These are phyloP conservation scores for Haplotaxodon microlepis DNA, from an alignment of 2,113 vertebrate species.

Conservation along the genomic window DNA sequence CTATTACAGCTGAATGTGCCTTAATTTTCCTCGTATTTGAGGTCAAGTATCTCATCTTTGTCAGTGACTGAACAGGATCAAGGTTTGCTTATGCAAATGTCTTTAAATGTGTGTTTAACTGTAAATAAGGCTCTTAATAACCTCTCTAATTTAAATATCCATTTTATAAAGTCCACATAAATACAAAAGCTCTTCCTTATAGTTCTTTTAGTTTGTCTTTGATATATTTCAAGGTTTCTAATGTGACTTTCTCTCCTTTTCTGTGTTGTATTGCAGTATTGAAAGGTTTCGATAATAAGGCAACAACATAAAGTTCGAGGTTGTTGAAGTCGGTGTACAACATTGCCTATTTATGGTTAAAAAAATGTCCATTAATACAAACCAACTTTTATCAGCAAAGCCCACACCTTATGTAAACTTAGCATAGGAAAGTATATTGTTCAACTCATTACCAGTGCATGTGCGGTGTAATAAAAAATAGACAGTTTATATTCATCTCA, in stretches of 20 bases:
- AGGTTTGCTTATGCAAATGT: not conserved
- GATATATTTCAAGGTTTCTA: not conserved
- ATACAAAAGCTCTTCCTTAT: not conserved
- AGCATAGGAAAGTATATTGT: not conserved
- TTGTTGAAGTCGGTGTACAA: not conserved
- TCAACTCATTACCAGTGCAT: not conserved
- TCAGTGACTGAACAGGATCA: not conserved
- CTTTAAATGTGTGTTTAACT: not conserved
- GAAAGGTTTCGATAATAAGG: not conserved
- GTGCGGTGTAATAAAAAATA: not conserved
- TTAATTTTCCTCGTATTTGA: not conserved
- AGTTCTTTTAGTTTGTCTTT: not conserved
- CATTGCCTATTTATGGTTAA: not conserved
- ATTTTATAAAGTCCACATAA: not conserved
- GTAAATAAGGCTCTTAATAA: not conserved
- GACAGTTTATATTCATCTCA: not conserved
- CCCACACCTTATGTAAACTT: not conserved
- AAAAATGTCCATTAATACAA: not conserved
- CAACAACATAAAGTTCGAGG: not conserved
- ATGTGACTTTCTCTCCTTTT: not conserved
- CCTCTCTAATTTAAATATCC: not conserved
- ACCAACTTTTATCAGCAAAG: not conserved
- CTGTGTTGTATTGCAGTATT: not conserved
- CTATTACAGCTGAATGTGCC: not conserved
- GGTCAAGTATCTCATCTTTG: not conserved